Percentiles rank a stretch among this genome's conserved stretches.
Evolutionary conservation across 2,888 invertebrate genomes (phyloP).

Genomic region (Megalurothrips usitatus): DNA sequence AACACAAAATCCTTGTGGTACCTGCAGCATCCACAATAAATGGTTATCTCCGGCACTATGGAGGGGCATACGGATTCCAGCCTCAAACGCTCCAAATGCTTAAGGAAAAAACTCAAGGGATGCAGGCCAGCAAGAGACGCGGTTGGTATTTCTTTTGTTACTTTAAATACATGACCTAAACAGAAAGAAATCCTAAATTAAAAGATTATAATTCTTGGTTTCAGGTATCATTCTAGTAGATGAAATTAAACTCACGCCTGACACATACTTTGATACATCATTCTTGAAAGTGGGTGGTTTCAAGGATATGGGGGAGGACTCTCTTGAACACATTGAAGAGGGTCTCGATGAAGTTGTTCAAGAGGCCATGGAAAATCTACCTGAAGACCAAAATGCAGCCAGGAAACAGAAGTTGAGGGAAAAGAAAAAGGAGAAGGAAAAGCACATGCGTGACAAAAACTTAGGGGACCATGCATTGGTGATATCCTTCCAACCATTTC

Average conservation of each 20-base stretch:
- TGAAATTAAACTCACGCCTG: neutral
- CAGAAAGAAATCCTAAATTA: neutral
- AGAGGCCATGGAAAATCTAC: neutral
- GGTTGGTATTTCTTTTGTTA: neutral
- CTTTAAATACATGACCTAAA: neutral
- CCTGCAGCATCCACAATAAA: neutral
- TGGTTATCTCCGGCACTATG: neutral
- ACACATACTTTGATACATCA: neutral
- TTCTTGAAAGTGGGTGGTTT: neutral
- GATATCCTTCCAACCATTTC: constrained; percentile 30
- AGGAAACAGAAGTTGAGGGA: neutral
- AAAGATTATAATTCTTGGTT: neutral
- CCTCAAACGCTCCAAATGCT: neutral
- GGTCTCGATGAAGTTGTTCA: neutral
- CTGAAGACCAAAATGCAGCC: neutral
- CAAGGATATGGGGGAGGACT: constrained; percentile 32
- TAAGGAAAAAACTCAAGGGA: neutral
- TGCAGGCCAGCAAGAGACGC: neutral
- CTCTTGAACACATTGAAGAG: neutral
- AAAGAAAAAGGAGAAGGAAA: neutral
- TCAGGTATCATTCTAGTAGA: neutral
- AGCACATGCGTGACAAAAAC: constrained; percentile 18
- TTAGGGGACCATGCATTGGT: constrained; percentile 32
- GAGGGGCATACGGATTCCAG: neutral
- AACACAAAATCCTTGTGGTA: constrained; percentile 27